Evolutionary conservation across 2,113 vertebrate species (phyloP).

Genomic region (Tichodroma muraria): DNA sequence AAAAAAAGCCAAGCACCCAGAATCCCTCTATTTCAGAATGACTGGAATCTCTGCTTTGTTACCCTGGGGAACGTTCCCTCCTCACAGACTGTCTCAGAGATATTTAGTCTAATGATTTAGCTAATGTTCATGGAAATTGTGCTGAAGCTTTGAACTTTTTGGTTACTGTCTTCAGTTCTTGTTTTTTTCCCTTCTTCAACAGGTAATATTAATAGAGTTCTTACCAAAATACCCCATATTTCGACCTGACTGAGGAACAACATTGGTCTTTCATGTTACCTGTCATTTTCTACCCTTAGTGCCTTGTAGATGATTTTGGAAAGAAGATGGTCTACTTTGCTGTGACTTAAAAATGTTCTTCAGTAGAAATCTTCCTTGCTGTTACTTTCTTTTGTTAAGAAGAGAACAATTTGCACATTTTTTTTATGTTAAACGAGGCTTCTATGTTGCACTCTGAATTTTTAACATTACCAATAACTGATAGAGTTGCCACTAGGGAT

Average conservation of each 20-base stretch:
- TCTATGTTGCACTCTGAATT: slow-evolving; percentile 81
- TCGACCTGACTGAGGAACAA: slow-evolving; percentile 91
- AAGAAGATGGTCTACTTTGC: slow-evolving; percentile 84
- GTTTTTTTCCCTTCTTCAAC: slow-evolving; percentile 60
- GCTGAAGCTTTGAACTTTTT: slow-evolving; percentile 3
- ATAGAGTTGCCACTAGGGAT: slow-evolving; percentile 66
- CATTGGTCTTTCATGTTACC: slow-evolving; percentile 73
- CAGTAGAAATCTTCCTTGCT: slow-evolving; percentile 70
- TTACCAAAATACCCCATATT: slow-evolving; percentile 99
- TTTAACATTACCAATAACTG: slow-evolving; percentile 70
- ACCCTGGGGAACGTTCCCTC: not conserved
- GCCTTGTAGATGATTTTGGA: slow-evolving; percentile 96
- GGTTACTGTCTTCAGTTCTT: slow-evolving; percentile 57
- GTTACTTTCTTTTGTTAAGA: slow-evolving; percentile 71
- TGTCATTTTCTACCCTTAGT: slow-evolving; percentile 94
- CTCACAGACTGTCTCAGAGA: not conserved
- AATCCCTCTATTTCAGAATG: not conserved
- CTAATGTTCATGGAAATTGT: not conserved
- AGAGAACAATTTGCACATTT: slow-evolving; percentile 93
- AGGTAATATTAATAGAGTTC: slow-evolving; percentile 99
- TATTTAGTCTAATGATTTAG: not conserved
- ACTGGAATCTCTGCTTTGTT: not conserved
- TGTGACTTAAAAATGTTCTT: slow-evolving; percentile 71
- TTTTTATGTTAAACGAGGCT: slow-evolving; percentile 76
- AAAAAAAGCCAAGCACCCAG: not conserved